Base-by-base conservation (phyloP, 2,888 invertebrate genomes). In the Phyto melanocephala region DNA sequence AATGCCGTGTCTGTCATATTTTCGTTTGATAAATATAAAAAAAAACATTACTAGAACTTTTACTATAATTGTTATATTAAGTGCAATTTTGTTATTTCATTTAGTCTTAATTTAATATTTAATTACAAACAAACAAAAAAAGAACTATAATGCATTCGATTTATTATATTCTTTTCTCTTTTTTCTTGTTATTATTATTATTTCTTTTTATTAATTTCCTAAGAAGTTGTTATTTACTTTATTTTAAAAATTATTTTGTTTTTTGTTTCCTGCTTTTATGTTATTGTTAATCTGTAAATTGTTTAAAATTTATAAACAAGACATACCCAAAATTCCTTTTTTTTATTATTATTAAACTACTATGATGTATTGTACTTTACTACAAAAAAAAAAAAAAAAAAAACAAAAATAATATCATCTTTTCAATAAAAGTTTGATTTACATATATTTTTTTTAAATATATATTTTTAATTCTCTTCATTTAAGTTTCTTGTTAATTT, bases 351-450 rank as follows among this genome's bases (percentile, higher is more conserved):
- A 52, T 15, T 68, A 50, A 33, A 24, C 11, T 50, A 50, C 33
- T 62, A 17, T 54, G 56, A 37, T 68, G 45, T 76, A 68, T 37
- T 71, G 52, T 77, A 45, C 40, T 76, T 63, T 71, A 71, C 40
- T 15, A 40, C 24, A 50, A 75, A 17, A 75, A 75, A 54, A 28
- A 2, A 15, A n/a, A n/a, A n/a, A n/a, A n/a, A n/a, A n/a, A n/a
- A n/a, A n/a, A n/a, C n/a, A n/a, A n/a, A n/a, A n/a, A n/a, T n/a
- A 28, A 28, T 6, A 56, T 52, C 71, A 78, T 81, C 63, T 81
- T 72, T 82, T 52, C 42, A 82, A 75, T 84, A 82, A 82, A 82
- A 35, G 47, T 70, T 80, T 65, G 20, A 72, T 70, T 82, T 58
- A 47, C 3, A 28, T 28, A 5, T 28, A 28, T 28, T 52, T 79